A percentile compares a stretch with the other conserved stretches of the same genome.
Conservation (phyloP, 1,140 invertebrate species). For the Ceratitis capitata region DNA sequence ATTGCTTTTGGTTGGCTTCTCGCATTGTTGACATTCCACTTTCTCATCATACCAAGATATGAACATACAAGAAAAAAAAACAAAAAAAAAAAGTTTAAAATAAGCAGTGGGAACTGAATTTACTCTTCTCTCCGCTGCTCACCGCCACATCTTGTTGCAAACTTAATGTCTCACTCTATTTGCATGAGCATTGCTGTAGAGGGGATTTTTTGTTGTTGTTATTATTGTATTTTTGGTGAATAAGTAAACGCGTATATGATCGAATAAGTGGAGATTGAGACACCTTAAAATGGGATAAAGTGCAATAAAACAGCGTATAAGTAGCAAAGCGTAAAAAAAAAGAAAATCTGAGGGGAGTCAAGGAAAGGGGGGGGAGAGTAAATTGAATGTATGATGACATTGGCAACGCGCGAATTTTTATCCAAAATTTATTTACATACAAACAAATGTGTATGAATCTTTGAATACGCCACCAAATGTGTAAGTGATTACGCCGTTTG, state of each 20-base stretch:
- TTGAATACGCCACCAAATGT: background rate
- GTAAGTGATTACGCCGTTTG: background rate
- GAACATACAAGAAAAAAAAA: background rate
- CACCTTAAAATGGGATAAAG: conserved; percentile 25
- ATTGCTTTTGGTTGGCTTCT: conserved; percentile 32
- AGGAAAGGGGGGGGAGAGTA: background rate
- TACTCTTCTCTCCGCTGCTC: background rate
- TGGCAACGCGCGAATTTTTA: background rate
- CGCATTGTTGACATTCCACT: conserved; percentile 23
- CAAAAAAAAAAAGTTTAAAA: too few species aligned
- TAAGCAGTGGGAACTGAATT: too few species aligned
- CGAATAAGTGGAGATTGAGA: conserved; percentile 25
- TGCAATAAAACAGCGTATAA: conserved; percentile 1
- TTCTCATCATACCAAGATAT: conserved; percentile 11
- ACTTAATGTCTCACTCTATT: conserved; percentile 10
- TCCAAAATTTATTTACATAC: background rate
- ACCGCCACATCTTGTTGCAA: background rate
- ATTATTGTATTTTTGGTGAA: background rate
- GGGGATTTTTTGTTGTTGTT: background rate
- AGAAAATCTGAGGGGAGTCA: background rate
- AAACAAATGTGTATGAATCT: background rate
- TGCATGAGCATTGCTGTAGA: background rate
- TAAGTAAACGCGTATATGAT: background rate
- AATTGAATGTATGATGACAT: background rate
- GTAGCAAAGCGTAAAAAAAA: background rate